Percentiles rank a stretch among this genome's conserved stretches.
Evolutionary conservation across 2,888 invertebrate species (phyloP).

Genomic region (Megamerina dolium): DNA sequence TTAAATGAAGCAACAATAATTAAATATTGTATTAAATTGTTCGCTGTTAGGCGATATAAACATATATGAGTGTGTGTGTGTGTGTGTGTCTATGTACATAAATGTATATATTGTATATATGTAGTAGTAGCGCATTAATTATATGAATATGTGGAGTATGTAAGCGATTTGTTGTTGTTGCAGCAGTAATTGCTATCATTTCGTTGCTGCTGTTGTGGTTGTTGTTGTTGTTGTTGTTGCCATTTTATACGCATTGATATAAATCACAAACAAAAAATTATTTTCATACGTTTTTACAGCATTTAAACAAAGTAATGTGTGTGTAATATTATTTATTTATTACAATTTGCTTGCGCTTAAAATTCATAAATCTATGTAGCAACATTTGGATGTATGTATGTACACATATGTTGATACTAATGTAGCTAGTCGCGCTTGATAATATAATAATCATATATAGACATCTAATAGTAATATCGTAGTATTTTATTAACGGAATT

Average conservation of each 20-base stretch:
- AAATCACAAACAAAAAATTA: too few species aligned
- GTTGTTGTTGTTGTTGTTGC: conserved; percentile 6
- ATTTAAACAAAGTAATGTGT: conserved; percentile 43
- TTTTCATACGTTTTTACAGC: conserved; percentile 43
- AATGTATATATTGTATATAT: neutral
- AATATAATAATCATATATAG: too few species aligned
- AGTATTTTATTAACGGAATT: too few species aligned
- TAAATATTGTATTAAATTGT: conserved; percentile 39
- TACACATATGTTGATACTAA: too few species aligned
- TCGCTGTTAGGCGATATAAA: conserved; percentile 8
- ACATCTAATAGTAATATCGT: too few species aligned
- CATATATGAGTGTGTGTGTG: neutral
- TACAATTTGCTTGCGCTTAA: too few species aligned
- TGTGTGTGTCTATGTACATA: conserved; percentile 4
- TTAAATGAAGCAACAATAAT: conserved; percentile 27
- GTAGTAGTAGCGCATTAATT: too few species aligned
- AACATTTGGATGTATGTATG: neutral
- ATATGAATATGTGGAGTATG: too few species aligned
- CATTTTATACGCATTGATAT: conserved; percentile 24
- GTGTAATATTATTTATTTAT: conserved; percentile 32
- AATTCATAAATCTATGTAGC: neutral
- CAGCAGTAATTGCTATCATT: conserved; percentile 16
- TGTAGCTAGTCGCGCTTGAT: too few species aligned
- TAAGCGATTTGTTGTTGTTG: conserved; percentile 1
- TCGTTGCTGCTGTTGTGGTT: conserved; percentile 9